Evolutionary conservation across 2,797 vertebrate genomes (phyloP).

Genomic region (Gymnoscopelus braueri): DNA sequence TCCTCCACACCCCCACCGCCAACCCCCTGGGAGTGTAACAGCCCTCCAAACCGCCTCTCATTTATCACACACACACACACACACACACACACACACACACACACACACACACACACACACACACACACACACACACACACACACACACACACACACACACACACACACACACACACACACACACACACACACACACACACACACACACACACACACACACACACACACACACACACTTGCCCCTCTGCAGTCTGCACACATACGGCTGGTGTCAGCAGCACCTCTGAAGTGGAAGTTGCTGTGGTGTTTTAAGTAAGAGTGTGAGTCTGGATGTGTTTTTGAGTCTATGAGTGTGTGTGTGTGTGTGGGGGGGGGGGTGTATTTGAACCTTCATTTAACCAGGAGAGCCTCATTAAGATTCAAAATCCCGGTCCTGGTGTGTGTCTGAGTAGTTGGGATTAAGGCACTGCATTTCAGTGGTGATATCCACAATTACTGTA

Average conservation of each 20-base stretch:
- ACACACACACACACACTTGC: constrained; percentile 6
- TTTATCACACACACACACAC: constrained; percentile 30
- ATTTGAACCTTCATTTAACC: no score
- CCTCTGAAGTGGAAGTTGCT: constrained; percentile 34
- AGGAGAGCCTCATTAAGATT: no score
- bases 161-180: constrained; percentile 19
- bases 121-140: constrained; percentile 17
- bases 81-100: constrained; percentile 19
- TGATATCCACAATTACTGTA: not conserved
- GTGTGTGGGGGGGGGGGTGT: constrained; percentile 5
- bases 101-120: constrained; percentile 6
- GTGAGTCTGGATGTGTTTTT: constrained; percentile 24
- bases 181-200: constrained; percentile 19
- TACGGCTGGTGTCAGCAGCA: constrained; percentile 48
- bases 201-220: constrained; percentile 21
- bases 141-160: constrained; percentile 17
- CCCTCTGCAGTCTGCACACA: not conserved
- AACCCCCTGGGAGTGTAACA: not conserved
- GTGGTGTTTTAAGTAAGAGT: constrained; percentile 58
- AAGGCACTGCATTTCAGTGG: not conserved
- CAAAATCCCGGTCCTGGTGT: not conserved
- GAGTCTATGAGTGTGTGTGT: constrained; percentile 17
- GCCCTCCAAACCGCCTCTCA: constrained; percentile 18
- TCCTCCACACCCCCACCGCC: constrained; percentile 21
- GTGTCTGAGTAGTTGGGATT: not conserved